Percentiles rank a stretch among this genome's conserved stretches.
Evolutionary conservation across 2,113 vertebrate species (phyloP).

Genomic region (Oncorhynchus masou): DNA sequence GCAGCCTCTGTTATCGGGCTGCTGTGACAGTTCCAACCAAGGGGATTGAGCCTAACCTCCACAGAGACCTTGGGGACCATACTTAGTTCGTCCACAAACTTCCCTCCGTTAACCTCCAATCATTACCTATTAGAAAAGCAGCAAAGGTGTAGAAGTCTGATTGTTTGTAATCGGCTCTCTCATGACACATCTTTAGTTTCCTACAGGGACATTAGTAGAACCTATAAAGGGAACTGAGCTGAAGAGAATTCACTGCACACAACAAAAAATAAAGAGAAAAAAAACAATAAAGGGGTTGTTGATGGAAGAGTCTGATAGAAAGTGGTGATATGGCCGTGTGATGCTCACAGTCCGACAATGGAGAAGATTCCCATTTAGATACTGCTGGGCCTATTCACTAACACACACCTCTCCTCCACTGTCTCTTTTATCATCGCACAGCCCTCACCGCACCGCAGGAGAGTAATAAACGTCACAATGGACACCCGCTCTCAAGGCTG

Average conservation of each 20-base stretch:
- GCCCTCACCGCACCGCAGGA: conserved; percentile 37
- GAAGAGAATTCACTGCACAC: not conserved
- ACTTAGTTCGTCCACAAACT: too few species aligned
- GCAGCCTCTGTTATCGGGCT: too few species aligned
- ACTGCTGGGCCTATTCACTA: conserved; percentile 16
- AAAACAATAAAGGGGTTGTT: conserved; percentile 8
- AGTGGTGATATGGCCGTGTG: conserved; percentile 18
- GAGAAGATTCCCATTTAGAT: conserved; percentile 38
- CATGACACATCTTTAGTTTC: not conserved
- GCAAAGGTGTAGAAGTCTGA: not conserved
- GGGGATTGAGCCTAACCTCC: too few species aligned
- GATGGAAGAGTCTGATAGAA: conserved; percentile 11
- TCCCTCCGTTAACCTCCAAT: too few species aligned
- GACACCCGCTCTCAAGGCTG: conserved; percentile 33
- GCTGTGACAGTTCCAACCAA: too few species aligned
- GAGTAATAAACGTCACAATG: conserved; percentile 39
- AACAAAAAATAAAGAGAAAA: not conserved
- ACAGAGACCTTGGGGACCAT: too few species aligned
- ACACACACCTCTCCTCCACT: conserved; percentile 5
- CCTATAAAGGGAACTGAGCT: not conserved
- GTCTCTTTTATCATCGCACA: not conserved
- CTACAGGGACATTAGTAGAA: not conserved
- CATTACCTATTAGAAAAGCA: not conserved
- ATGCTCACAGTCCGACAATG: not conserved
- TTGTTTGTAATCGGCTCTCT: not conserved